Evolutionary conservation across 2,888 invertebrate species (phyloP).

Genomic region (Hydraecia micacea): DNA sequence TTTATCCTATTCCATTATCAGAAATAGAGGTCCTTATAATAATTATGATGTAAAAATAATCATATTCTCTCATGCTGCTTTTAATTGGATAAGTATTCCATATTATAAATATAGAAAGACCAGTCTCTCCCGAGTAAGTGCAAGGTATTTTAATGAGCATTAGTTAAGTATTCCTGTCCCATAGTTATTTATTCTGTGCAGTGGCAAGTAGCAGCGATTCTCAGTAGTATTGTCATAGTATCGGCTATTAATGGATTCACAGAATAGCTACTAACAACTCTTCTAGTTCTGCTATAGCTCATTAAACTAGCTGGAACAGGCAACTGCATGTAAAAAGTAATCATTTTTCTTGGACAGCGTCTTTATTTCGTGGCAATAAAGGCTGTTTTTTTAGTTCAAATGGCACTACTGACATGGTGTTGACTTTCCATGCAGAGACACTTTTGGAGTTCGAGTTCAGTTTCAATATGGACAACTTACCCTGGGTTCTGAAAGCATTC

Average conservation of each 20-base stretch:
- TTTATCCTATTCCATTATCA: not conserved
- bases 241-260: constrained; percentile 10
- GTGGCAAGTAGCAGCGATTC: constrained; percentile 11
- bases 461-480: not conserved
- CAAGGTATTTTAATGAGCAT: constrained; percentile 38
- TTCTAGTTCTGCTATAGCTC: constrained; percentile 23
- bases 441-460: not conserved
- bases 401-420: not conserved
- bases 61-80: not conserved
- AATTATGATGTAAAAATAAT: not conserved
- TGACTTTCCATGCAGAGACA: not conserved
- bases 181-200: constrained; percentile 23
- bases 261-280: constrained; percentile 17
- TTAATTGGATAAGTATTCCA: constrained; percentile 2
- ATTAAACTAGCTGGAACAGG: not conserved
- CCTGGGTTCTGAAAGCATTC: not conserved
- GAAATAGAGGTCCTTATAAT: not conserved
- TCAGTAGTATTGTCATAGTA: constrained; percentile 31
- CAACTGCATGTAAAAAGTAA: not conserved
- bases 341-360: not conserved
- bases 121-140: not conserved
- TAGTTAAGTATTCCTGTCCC: constrained; percentile 23
- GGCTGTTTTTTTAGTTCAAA: not conserved
- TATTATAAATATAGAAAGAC: not conserved
- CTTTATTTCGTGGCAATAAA: not conserved